Percentiles rank a stretch among this genome's conserved stretches.
phyloP scores from a whole-genome alignment of 2,888 invertebrate species.

The Agrochola macilenta region DNA sequence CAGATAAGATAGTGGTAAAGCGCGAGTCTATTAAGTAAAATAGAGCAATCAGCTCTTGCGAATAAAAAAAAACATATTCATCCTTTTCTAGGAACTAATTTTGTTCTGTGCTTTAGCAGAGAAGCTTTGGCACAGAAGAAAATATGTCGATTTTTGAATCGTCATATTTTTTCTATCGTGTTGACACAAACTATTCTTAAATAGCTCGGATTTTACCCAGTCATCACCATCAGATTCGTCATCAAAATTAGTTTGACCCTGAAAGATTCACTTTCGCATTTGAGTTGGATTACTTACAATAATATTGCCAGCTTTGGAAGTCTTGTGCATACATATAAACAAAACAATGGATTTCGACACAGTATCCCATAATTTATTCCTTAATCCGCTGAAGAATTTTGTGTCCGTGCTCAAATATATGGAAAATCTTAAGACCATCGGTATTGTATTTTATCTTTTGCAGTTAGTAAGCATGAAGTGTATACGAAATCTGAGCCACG shows the following conservation, averaged over 20 bases:
- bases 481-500: conserved; percentile 18
- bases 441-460: not conserved
- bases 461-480: conserved; percentile 26
- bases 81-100: not conserved
- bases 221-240: conserved; percentile 51
- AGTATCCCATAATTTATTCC: not conserved
- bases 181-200: conserved; percentile 2
- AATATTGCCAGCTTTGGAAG: not conserved
- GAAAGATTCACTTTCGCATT: conserved; percentile 44
- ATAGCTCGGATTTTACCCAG: conserved; percentile 1
- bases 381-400: not conserved
- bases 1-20: not conserved
- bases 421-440: not conserved
- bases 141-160: no score
- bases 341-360: not conserved
- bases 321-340: not conserved
- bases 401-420: not conserved
- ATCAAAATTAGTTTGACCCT: conserved; percentile 40
- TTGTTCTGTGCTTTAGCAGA: not conserved
- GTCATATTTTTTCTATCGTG: not conserved
- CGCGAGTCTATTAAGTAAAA: not conserved
- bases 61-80: not conserved
- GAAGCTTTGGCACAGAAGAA: no score
- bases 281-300: conserved; percentile 29
- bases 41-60: not conserved